Conservation (phyloP, 1,140 invertebrate genomes). For the Philaenus spumarius region DNA sequence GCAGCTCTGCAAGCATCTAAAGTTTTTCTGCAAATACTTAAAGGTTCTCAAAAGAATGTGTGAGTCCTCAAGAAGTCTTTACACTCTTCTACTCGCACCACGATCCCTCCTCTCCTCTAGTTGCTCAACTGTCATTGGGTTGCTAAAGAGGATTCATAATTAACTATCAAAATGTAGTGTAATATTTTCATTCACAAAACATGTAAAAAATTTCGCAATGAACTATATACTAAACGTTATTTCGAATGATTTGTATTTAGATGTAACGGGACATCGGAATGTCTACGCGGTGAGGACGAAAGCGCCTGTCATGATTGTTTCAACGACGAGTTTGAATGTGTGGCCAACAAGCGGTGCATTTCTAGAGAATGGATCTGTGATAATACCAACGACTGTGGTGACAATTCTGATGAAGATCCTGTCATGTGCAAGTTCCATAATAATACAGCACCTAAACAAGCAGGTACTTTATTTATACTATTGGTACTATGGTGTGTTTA, state of each 20-base stretch:
- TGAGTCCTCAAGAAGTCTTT: too few species aligned
- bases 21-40: too few species aligned
- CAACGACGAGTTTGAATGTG: constrained; percentile 47
- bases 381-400: constrained; percentile 53
- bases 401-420: constrained; percentile 54
- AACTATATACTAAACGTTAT: not conserved
- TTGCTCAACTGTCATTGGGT: too few species aligned
- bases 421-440: constrained; percentile 7
- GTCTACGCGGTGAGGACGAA: constrained; percentile 52
- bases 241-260: too few species aligned
- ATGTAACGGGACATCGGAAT: constrained; percentile 54
- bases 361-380: constrained; percentile 57
- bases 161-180: not conserved
- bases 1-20: too few species aligned
- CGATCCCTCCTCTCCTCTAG: too few species aligned
- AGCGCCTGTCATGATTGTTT: constrained; percentile 35
- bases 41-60: too few species aligned
- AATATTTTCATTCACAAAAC: not conserved
- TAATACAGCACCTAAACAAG: too few species aligned
- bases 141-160: too few species aligned
- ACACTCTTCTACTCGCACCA: too few species aligned
- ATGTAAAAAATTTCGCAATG: not conserved
- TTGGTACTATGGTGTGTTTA: too few species aligned
- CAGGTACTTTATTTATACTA: too few species aligned
- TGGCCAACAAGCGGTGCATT: constrained; percentile 50